phyloP scores from a whole-genome alignment of 2,113 vertebrate genomes.

The Daboia siamensis region DNA sequence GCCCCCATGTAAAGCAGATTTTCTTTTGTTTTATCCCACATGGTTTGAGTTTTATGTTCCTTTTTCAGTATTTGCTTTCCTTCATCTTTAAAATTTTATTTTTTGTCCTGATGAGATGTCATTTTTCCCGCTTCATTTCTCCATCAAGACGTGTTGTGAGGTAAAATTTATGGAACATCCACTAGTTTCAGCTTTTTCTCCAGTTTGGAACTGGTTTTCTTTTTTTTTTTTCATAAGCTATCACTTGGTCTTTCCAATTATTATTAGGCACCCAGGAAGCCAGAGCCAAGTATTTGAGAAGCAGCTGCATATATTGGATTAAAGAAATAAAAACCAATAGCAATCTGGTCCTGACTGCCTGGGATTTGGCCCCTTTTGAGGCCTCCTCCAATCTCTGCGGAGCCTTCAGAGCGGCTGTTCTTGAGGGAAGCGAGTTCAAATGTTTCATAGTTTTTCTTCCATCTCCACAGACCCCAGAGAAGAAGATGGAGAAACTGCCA shows the following conservation, averaged over 20 bases:
- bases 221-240: not conserved
- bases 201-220: not conserved
- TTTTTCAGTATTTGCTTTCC: not conserved
- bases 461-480: not conserved
- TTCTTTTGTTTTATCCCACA: not conserved
- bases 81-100: not conserved
- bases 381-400: not conserved
- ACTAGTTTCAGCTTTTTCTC: not conserved
- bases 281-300: not conserved
- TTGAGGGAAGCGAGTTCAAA: not conserved
- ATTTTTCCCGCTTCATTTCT: not conserved
- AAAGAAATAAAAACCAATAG: not conserved
- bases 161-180: not conserved
- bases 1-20: too few species aligned
- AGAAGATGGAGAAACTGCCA: not conserved
- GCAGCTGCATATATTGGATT: not conserved
- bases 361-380: not conserved
- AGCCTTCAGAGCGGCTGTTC: not conserved
- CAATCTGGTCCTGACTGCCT: not conserved
- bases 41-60: not conserved
- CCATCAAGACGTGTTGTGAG: not conserved
- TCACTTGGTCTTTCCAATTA: not conserved
- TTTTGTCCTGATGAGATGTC: not conserved
- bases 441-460: not conserved
- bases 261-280: not conserved